A percentile compares a stretch with the other conserved stretches of the same genome.
Conservation (phyloP, 2,888 invertebrate genomes). For the Mesoligia furuncula region DNA sequence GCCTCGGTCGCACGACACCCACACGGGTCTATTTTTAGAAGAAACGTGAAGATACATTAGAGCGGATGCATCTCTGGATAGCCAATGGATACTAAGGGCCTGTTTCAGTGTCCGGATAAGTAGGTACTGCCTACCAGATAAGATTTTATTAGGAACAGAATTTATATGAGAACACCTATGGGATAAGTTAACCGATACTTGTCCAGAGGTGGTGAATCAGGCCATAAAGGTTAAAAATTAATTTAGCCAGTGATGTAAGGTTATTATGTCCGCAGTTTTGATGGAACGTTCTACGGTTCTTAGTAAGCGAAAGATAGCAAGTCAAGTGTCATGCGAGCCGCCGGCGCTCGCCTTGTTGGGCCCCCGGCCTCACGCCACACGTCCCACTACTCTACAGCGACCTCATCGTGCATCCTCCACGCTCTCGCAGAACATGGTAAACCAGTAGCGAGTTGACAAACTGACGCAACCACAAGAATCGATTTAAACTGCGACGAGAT, state of each 20-base stretch:
- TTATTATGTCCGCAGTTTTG: constrained; percentile 7
- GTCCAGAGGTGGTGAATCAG: constrained; percentile 9
- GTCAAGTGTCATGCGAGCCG: constrained; percentile 64
- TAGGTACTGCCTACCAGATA: background rate
- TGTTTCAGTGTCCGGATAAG: constrained; percentile 25
- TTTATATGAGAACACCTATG: background rate
- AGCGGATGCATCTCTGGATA: constrained; percentile 21
- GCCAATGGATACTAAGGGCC: constrained; percentile 30
- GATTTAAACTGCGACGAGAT: constrained; percentile 1
- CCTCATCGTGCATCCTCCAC: constrained; percentile 41
- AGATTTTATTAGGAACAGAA: background rate
- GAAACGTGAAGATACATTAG: constrained; percentile 15
- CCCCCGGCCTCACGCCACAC: constrained; percentile 31
- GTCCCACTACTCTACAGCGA: constrained; percentile 50
- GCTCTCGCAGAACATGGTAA: constrained; percentile 39
- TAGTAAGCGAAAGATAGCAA: constrained; percentile 42
- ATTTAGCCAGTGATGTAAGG: constrained; percentile 15
- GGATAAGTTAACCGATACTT: background rate
- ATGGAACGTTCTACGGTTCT: constrained; percentile 1
- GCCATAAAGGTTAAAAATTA: constrained; percentile 15
- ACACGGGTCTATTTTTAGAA: constrained; percentile 30
- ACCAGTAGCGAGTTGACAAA: background rate
- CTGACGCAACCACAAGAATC: background rate
- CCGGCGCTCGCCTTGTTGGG: constrained; percentile 26
- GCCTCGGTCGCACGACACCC: constrained; percentile 62